phyloP scores from a whole-genome alignment of 2,888 invertebrate genomes.

The Phaedon cochleariae region DNA sequence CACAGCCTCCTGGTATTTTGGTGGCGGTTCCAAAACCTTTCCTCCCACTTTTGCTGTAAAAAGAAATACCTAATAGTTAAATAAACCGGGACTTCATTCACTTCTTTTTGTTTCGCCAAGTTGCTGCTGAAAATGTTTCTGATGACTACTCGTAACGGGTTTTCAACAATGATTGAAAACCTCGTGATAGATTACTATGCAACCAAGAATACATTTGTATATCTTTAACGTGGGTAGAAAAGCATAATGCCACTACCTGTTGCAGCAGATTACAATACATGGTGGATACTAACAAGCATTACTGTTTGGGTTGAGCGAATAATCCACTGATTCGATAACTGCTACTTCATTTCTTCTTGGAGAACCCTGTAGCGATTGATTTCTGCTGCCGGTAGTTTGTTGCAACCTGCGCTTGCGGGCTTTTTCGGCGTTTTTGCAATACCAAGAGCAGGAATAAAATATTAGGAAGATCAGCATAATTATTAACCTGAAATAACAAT shows the following conservation, averaged over 20 bases:
- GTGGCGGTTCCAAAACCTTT: conserved; percentile 18
- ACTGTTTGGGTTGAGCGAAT: not conserved
- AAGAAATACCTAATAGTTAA: not conserved
- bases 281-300: too few species aligned
- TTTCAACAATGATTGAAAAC: too few species aligned
- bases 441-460: conserved; percentile 32
- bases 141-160: too few species aligned
- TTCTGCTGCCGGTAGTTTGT: not conserved
- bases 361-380: not conserved
- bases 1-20: conserved; percentile 32
- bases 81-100: too few species aligned
- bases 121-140: too few species aligned
- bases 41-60: not conserved
- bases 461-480: conserved; percentile 19
- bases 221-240: too few species aligned
- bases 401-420: conserved; percentile 6
- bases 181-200: too few species aligned
- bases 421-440: conserved; percentile 26
- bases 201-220: too few species aligned
- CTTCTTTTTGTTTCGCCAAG: too few species aligned
- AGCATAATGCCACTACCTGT: too few species aligned
- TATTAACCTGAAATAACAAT: conserved; percentile 25
- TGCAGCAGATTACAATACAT: too few species aligned
- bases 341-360: not conserved
- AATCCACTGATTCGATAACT: not conserved